A percentile compares a stretch with the other conserved stretches of the same genome.
Conservation (phyloP, 2,113 vertebrate species). For the Epinephelus lanceolatus region DNA sequence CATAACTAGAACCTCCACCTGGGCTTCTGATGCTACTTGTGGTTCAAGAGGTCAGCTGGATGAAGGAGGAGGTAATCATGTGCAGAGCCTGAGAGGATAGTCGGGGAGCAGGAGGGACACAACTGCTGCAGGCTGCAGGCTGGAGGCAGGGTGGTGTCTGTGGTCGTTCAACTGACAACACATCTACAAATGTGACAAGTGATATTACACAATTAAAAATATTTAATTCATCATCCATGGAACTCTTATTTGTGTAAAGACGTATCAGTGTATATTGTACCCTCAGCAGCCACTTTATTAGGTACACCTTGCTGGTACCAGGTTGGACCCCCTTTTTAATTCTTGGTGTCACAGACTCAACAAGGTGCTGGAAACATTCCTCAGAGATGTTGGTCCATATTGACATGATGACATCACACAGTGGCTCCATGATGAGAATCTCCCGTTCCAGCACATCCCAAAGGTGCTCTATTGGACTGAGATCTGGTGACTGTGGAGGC, state of each 20-base stretch:
- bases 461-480: too few species aligned
- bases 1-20: conserved; percentile 56
- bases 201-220: background rate
- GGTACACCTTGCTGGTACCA: too few species aligned
- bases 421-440: too few species aligned
- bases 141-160: background rate
- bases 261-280: background rate
- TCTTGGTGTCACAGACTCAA: too few species aligned
- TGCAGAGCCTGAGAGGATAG: background rate
- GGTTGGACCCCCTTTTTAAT: too few species aligned
- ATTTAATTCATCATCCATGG: background rate
- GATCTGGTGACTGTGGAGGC: too few species aligned
- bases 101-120: background rate
- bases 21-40: conserved; percentile 28
- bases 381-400: too few species aligned
- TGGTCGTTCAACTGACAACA: background rate
- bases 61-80: conserved; percentile 26
- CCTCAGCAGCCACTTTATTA: too few species aligned
- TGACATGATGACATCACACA: too few species aligned
- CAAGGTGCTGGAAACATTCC: too few species aligned
- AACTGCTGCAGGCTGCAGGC: background rate
- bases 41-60: conserved; percentile 40
- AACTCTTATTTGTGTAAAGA: too few species aligned
- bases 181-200: background rate
- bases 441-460: too few species aligned